Conservation (phyloP, 2,888 invertebrate genomes). For the Hydroisotoma schaefferi region DNA sequence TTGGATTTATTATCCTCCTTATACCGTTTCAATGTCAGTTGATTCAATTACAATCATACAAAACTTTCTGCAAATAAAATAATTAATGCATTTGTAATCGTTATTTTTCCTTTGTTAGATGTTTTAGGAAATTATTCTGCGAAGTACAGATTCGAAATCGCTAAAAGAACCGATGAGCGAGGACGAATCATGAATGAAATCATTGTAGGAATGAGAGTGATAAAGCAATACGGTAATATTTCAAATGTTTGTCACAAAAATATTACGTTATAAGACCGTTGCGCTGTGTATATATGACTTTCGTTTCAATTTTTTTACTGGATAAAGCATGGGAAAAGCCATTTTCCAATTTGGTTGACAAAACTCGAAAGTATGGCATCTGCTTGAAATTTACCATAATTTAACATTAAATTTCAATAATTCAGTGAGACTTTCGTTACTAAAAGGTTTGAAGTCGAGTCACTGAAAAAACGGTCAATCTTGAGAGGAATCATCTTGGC, state of each 20-base stretch:
- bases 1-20: slow-evolving; percentile 70
- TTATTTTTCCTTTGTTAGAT: slow-evolving; percentile 45
- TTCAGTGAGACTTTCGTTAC: too few relatives aligned
- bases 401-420: too few relatives aligned
- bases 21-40: too few relatives aligned
- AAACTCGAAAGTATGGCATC: slow-evolving; percentile 23
- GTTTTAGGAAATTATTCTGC: slow-evolving; percentile 54
- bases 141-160: slow-evolving; percentile 61
- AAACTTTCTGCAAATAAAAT: too few relatives aligned
- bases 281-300: too few relatives aligned
- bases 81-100: slow-evolving; percentile 83
- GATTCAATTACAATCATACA: too few relatives aligned
- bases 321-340: too few relatives aligned
- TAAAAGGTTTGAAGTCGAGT: slow-evolving; percentile 19
- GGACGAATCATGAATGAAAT: slow-evolving; percentile 60
- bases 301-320: too few relatives aligned
- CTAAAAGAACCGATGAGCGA: slow-evolving; percentile 52
- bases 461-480: slow-evolving; percentile 17
- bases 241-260: too few relatives aligned
- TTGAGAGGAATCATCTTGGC: slow-evolving; percentile 23
- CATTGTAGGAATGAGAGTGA: slow-evolving; percentile 59
- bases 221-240: slow-evolving; percentile 65
- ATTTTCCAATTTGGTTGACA: slow-evolving; percentile 55
- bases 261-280: too few relatives aligned
- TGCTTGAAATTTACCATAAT: too few relatives aligned